phyloP scores from a whole-genome alignment of 2,888 invertebrate genomes.

The Mimachlamys varia region DNA sequence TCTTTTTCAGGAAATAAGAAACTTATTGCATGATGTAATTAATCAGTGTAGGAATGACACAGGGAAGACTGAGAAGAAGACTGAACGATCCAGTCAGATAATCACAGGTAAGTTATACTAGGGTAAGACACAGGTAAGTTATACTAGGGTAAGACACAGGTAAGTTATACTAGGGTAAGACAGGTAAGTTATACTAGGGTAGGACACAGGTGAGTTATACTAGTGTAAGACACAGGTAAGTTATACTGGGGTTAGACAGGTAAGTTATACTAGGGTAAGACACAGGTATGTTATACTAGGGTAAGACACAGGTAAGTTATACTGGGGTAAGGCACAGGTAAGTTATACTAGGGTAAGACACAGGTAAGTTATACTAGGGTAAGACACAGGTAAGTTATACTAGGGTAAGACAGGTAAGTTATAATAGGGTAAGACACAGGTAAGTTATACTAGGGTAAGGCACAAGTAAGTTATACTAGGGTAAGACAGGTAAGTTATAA shows the following conservation, averaged over 20 bases:
- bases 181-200: neutral
- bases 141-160: neutral
- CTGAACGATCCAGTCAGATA: constrained; percentile 16
- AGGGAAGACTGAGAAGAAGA: constrained; percentile 35
- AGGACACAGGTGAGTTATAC: neutral
- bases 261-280: neutral
- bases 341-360: neutral
- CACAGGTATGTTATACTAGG: neutral
- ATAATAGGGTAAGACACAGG: neutral
- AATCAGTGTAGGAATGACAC: constrained; percentile 16
- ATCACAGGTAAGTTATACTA: constrained; percentile 34
- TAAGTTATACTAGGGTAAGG: neutral
- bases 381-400: neutral
- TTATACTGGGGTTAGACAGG: neutral
- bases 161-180: neutral
- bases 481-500: neutral
- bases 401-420: neutral
- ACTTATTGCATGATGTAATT: constrained; percentile 51
- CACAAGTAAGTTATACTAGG: neutral
- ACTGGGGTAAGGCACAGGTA: no score
- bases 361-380: neutral
- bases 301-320: neutral
- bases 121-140: neutral
- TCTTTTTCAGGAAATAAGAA: constrained; percentile 56
- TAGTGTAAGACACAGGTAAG: neutral